Percentiles rank a stretch among this genome's conserved stretches.
These are phyloP conservation scores for Belonocnema kinseyi DNA, from an alignment of 1,140 invertebrate species.

Conservation along the genomic window DNA sequence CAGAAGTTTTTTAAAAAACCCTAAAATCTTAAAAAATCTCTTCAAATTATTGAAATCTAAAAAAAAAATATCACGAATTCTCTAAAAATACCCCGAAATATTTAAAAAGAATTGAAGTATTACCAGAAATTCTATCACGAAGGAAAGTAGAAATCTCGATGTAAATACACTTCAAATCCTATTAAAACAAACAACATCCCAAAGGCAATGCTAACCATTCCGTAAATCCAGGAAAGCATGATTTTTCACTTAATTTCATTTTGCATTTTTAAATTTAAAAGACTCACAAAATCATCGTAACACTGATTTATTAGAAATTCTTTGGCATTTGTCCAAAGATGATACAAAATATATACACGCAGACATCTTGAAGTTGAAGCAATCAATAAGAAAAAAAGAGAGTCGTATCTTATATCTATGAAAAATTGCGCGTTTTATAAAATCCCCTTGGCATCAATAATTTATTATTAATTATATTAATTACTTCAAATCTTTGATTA, in stretches of 20 bases:
- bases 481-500: background rate
- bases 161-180: slow-evolving; percentile 62
- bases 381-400: slow-evolving; percentile 16
- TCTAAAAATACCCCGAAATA: no score
- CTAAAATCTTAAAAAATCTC: no score
- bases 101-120: background rate
- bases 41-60: no score
- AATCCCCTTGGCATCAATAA: background rate
- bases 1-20: no score
- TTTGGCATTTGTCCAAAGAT: slow-evolving; percentile 16
- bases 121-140: slow-evolving; percentile 38
- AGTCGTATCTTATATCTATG: slow-evolving; percentile 9
- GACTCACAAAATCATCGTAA: slow-evolving; percentile 30
- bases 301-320: slow-evolving; percentile 6
- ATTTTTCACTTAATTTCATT: slow-evolving; percentile 31
- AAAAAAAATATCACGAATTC: no score
- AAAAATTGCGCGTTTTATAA: slow-evolving; percentile 8
- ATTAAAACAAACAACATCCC: slow-evolving; percentile 58
- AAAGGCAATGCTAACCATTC: slow-evolving; percentile 41
- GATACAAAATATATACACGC: background rate
- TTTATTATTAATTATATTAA: background rate
- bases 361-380: background rate
- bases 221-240: slow-evolving; percentile 52
- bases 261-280: slow-evolving; percentile 36
- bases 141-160: slow-evolving; percentile 64